Conservation (phyloP, 1,140 invertebrate genomes). For the Atta colombica region DNA sequence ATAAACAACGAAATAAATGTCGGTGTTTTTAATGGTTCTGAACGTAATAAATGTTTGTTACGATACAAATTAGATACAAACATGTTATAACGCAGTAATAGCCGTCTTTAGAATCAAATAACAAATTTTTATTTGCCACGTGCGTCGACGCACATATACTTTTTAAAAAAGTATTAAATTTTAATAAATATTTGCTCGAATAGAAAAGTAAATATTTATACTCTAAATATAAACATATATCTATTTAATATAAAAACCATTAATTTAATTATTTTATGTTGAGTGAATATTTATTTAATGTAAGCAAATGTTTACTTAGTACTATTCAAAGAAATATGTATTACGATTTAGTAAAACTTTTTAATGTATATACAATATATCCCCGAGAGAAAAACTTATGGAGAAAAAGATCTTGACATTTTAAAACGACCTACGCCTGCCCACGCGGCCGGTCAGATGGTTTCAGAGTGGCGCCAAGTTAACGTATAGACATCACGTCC, state of each 20-base stretch:
- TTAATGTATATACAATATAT: background rate
- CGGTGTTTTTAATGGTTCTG: background rate
- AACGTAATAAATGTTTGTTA: background rate
- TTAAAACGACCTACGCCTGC: conserved; percentile 26
- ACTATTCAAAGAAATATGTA: no score
- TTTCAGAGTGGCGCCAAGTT: background rate
- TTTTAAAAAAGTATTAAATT: no score
- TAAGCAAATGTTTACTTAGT: no score
- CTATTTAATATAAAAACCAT: no score
- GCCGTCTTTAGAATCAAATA: background rate
- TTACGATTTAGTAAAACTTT: no score
- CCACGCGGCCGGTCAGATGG: background rate
- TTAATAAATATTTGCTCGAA: no score
- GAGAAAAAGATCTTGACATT: conserved; percentile 20
- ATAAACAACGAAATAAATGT: background rate
- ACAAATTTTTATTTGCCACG: background rate
- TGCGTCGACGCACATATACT: background rate
- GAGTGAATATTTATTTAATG: no score
- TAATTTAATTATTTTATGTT: no score
- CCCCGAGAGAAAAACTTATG: background rate
- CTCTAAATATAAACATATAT: no score
- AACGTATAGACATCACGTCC: conserved; percentile 41
- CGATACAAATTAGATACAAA: background rate
- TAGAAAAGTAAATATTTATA: no score
- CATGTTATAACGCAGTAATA: background rate